Conservation (phyloP, 2,113 vertebrate genomes). For the Istiophorus platypterus region DNA sequence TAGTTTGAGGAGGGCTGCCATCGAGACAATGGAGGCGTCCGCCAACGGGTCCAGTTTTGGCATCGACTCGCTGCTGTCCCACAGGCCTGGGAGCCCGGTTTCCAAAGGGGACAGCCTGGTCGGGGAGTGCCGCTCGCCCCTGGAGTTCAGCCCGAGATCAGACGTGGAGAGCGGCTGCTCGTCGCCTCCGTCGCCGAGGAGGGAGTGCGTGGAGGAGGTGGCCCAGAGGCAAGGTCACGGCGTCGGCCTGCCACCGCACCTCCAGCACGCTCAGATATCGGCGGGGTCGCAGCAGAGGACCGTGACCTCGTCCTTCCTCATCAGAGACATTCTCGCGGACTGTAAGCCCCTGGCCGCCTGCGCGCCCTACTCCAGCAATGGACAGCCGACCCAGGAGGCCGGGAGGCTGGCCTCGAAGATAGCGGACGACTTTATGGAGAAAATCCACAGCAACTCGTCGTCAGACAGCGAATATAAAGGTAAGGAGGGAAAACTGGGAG, state of each 20-base stretch:
- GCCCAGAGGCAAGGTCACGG: slow-evolving; percentile 82
- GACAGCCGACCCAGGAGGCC: slow-evolving; percentile 90
- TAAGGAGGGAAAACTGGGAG: slow-evolving; percentile 69
- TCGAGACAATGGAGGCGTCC: slow-evolving; percentile 91
- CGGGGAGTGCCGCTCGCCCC: slow-evolving; percentile 91
- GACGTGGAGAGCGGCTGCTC: slow-evolving; percentile 94
- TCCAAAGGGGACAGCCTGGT: slow-evolving; percentile 91
- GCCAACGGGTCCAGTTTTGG: slow-evolving; percentile 94
- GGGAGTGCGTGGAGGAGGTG: slow-evolving; percentile 91
- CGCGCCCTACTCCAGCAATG: slow-evolving; percentile 96
- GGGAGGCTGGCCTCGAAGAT: slow-evolving; percentile 89
- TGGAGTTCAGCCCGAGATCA: slow-evolving; percentile 95
- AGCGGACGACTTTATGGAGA: slow-evolving; percentile 94
- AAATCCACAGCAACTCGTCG: slow-evolving; percentile 91
- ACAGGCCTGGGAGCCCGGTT: slow-evolving; percentile 92
- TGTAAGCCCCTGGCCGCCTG: slow-evolving; percentile 97
- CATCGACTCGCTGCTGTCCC: slow-evolving; percentile 98
- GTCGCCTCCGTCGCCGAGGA: slow-evolving; percentile 91
- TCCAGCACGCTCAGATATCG: slow-evolving; percentile 90
- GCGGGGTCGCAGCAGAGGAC: slow-evolving; percentile 94
- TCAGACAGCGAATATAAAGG: slow-evolving; percentile 99
- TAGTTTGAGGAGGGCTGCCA: slow-evolving; percentile 78
- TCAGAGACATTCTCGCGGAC: slow-evolving; percentile 98
- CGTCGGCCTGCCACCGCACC: slow-evolving; percentile 87
- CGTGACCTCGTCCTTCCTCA: slow-evolving; percentile 98